phyloP scores from a whole-genome alignment of 2,888 invertebrate species.

The Mamestra brassicae region DNA sequence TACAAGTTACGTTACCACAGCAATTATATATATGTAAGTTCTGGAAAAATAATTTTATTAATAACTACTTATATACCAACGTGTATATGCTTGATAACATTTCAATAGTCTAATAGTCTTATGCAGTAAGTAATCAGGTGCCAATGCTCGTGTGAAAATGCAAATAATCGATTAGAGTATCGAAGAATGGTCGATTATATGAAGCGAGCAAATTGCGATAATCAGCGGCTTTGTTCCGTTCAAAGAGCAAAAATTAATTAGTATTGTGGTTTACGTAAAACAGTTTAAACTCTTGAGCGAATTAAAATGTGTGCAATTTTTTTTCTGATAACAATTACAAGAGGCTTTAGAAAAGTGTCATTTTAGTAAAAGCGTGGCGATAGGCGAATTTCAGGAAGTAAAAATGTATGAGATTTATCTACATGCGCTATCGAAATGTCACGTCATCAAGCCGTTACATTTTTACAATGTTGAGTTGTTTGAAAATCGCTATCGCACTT shows the following conservation, averaged over 20 bases:
- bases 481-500: background rate
- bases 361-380: background rate
- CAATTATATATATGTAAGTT: constrained; percentile 31
- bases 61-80: constrained; percentile 34
- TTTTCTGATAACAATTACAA: background rate
- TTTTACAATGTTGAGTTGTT: background rate
- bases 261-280: background rate
- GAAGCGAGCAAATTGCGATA: constrained; percentile 42
- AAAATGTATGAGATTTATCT: background rate
- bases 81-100: constrained; percentile 43
- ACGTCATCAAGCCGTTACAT: background rate
- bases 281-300: background rate
- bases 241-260: constrained; percentile 1
- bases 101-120: constrained; percentile 39
- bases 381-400: background rate
- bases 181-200: constrained; percentile 30
- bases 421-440: background rate
- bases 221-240: constrained; percentile 30
- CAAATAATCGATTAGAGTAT: constrained; percentile 34
- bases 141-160: constrained; percentile 48
- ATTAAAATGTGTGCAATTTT: background rate
- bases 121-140: constrained; percentile 45
- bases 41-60: constrained; percentile 11
- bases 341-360: background rate
- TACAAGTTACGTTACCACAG: constrained; percentile 18